Evolutionary conservation across 2,113 vertebrate genomes (phyloP), one percentile per base, ranked within the genome.

Genomic region (Collichthys lucidus): DNA sequence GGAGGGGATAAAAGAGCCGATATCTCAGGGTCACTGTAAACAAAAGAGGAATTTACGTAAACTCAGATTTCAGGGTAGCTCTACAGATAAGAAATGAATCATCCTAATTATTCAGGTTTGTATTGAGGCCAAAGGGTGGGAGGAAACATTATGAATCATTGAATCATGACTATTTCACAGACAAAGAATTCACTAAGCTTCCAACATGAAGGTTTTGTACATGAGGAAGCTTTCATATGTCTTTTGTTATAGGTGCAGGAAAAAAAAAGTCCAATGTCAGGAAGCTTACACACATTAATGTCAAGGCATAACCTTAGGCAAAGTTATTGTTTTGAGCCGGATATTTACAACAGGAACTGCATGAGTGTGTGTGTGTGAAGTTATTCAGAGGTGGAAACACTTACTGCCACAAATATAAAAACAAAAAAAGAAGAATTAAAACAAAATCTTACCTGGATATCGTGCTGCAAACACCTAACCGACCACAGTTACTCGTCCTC

Each of bases 401-500:
- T 57, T 24, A 10, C 1, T 59, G 24, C 56, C 3, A 29, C 14
- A 4, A 42, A 10, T 11, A 31, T 5, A 57, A 49, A 1, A 20
- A 26, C 26, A 26, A 26, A 26, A n/a, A 24, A 69, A 55, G 2
- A 19, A 46, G 8, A 65, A 47, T 7, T 1, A 2, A 80, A 79
- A n/a, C 19, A 22, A 40, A 40, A 0, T 77, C 84, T 91, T 85
- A 93, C 92, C 90, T 90, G 88, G 60, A 59, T 70, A 71, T 53
- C 29, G 52, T 29, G 44, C 16, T 82, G n/a, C 70, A 19, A 35
- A 35, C 35, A 17, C 12, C 56, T 29, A 11, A 47, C 1, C 20
- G 17, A 4, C 15, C 11, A n/a, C 7, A 5, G 42, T 3, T n/a
- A 24, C 35, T 40, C 9, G 4, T 81, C 66, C 70, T 66, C 47